Evolutionary conservation across 2,888 invertebrate species (phyloP), one percentile per base, ranked within the genome.

Genomic region (Pristionchus japonicus): DNA sequence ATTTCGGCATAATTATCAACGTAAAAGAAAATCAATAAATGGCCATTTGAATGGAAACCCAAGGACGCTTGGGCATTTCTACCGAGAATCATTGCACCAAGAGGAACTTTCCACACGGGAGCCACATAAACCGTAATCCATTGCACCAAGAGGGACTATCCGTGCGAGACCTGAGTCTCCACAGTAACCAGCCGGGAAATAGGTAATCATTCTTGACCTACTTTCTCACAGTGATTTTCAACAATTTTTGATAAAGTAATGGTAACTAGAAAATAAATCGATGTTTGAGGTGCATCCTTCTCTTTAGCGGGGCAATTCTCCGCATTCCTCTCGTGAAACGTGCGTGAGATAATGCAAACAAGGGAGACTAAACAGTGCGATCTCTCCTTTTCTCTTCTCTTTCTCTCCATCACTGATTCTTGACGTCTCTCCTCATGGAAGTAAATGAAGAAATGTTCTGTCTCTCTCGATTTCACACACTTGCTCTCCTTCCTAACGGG

Each of bases 341-440:
- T n/a, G n/a, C 43, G 43, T 77, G 43, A 77, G 77, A 27, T 77
- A 77, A 43, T 23, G 27, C 43, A 77, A 77, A 77, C 77, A 77
- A 70, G 70, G 70, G 37, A 20, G 70, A 34, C 70, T 70, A 70
- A 70, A 70, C 70, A 70, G 70, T 70, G 70, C 67, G 70, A 37
- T 70, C 70, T 70, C 70, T 37, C 23, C 37, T 37, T 37, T 23
- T 37, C n/a, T 40, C 77, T 15, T n/a, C 20, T 74, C 40, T n/a
- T n/a, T 57, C 40, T 74, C 47, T 27, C n/a, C 57, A 23, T n/a
- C 57, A 57, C n/a, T 77, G 77, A 47, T 77, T 77, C 67, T 15
- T 4, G 20, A 37, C n/a, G 40, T 74, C 40, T 74, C 77, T 77
- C 47, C 20, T 43, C 77, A 31, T 43, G n/a, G n/a, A 77, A 3